Base-by-base conservation (phyloP, 2,888 invertebrate species). In the Rutpela maculata region DNA sequence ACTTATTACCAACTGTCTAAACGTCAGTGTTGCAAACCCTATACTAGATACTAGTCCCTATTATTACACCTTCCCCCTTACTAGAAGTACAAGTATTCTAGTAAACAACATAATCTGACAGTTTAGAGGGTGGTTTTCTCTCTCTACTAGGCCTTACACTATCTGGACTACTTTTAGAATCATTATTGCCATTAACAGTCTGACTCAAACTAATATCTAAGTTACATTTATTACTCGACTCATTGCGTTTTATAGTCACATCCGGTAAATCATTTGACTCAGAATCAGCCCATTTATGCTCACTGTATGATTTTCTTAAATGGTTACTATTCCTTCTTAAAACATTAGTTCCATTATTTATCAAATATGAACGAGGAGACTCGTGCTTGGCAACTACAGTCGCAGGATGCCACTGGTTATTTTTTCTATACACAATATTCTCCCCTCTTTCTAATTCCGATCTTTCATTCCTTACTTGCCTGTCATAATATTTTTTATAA, bases 401-500 rank as follows among this genome's bases (percentile, higher is more conserved):
- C 11, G 50, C 50, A 50, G 50, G 50, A 9, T 50, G 50, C 50
- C 50, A 50, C 50, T 50, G 50, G n/a, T n/a, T n/a, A n/a, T n/a
- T n/a, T n/a, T n/a, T n/a, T n/a, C n/a, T n/a, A 3, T 50, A 26
- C 6, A 26, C 26, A 26, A 26, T 26, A 15, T 50, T 50, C 1
- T 50, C 5, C 50, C 50, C 50, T n/a, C 7, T 15, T n/a, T 50
- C 50, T n/a, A 50, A 50, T 50, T 50, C 50, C 6, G 50, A 3
- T 50, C 15, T 50, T 6, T n/a, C n/a, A n/a, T n/a, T n/a, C 50
- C 50, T 50, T 15, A 50, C 50, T 0, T 50, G 50, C n/a, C 50
- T n/a, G n/a, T 50, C n/a, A 50, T 50, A 50, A 50, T n/a, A 50
- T 50, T n/a, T 50, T 50, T 50, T 50, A 50, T 15, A 50, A n/a